Evolutionary conservation across 2,888 invertebrate species (phyloP).

Genomic region (Pheosia gnoma): DNA sequence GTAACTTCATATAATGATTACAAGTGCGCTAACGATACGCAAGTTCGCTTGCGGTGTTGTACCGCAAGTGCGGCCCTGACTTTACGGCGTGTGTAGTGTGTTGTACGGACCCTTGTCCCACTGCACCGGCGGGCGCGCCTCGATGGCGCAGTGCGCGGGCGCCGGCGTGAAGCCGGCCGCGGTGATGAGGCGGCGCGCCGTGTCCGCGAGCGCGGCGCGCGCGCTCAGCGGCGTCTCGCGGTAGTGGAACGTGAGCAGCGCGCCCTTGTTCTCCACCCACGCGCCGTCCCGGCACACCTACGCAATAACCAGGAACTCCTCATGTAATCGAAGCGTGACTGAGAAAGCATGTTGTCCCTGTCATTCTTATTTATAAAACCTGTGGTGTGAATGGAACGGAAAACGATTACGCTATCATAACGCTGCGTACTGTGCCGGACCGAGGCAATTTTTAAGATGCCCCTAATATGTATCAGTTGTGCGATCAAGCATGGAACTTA

Average conservation of each 20-base stretch:
- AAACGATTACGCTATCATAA: too few species aligned
- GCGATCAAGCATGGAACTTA: too few species aligned
- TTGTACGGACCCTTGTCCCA: conserved; percentile 90
- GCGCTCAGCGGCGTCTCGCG: conserved; percentile 90
- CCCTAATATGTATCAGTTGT: too few species aligned
- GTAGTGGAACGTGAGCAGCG: conserved; percentile 93
- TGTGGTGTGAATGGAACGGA: too few species aligned
- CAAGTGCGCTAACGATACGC: too few species aligned
- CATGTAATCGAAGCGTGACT: not conserved
- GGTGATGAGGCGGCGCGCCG: conserved; percentile 89
- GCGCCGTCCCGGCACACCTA: conserved; percentile 94
- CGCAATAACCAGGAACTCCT: not conserved
- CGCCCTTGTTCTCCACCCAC: conserved; percentile 96
- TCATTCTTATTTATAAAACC: too few species aligned
- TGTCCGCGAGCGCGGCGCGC: conserved; percentile 87
- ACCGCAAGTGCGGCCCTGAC: too few species aligned
- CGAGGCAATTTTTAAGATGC: too few species aligned
- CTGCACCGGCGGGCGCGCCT: conserved; percentile 94
- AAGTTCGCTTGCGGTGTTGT: too few species aligned
- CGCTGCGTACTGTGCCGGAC: too few species aligned
- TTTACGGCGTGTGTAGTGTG: not conserved
- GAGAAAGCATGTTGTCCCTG: too few species aligned
- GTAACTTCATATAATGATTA: too few species aligned
- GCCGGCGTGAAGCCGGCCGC: conserved; percentile 91
- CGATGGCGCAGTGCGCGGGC: conserved; percentile 93